Percentiles rank a stretch among this genome's conserved stretches.
Conservation (phyloP, 2,888 invertebrate genomes). For the Mimas tiliae region DNA sequence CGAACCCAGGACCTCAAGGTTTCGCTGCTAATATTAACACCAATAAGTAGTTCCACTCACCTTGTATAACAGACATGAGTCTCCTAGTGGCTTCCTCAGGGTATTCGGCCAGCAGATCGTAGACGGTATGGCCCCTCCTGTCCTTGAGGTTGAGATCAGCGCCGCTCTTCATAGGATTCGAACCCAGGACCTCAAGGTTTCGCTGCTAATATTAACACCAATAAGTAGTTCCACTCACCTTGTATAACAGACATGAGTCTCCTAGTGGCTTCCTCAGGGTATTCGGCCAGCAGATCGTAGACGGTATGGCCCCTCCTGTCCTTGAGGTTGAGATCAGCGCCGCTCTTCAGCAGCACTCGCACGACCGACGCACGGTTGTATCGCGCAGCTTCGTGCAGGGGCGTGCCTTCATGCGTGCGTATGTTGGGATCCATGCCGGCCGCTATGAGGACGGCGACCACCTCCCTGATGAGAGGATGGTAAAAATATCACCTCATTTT, state of each 20-base stretch:
- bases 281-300: constrained; percentile 92
- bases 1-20: constrained; percentile 43
- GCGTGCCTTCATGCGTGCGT: constrained; percentile 93
- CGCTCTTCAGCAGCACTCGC: constrained; percentile 90
- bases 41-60: constrained; percentile 49
- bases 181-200: too few relatives aligned
- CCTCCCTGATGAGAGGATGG: constrained; percentile 81
- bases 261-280: constrained; percentile 94
- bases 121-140: constrained; percentile 91
- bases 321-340: constrained; percentile 91
- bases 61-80: constrained; percentile 93
- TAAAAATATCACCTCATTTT: too few relatives aligned
- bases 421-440: constrained; percentile 96
- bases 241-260: constrained; percentile 94
- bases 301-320: constrained; percentile 94
- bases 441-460: constrained; percentile 92
- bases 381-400: constrained; percentile 96
- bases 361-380: constrained; percentile 96
- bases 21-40: too few relatives aligned
- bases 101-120: constrained; percentile 92
- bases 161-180: constrained; percentile 88
- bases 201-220: too few relatives aligned
- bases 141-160: constrained; percentile 93
- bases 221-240: too few relatives aligned
- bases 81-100: constrained; percentile 94